Evolutionary conservation across 37 sponge, comb jelly and placozoan genomes (phyloP), one percentile per base, ranked within the genome.

Genomic region (Halichondria panicea): DNA sequence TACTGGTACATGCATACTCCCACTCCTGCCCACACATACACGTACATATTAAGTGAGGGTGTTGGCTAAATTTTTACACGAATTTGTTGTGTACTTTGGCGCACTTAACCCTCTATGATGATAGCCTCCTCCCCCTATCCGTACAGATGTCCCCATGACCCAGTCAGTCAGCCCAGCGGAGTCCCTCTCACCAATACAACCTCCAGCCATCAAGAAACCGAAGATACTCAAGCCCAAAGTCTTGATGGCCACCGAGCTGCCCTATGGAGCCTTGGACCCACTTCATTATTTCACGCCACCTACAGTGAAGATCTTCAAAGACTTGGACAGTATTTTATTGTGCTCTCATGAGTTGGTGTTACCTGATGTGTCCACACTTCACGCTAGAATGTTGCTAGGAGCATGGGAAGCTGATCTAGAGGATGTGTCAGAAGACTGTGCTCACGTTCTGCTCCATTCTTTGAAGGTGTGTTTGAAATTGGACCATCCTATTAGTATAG

Each of bases 371-470:
- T 3, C 83, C 31, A 87, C 77, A 7, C 68, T 94, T 3, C 91
- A 89, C 52, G 60, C 78, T 15, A 40, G 95, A 48, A 87, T 89
- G 87, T 75, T 94, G 43, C 71, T 90, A 33, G 79, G 67, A 2
- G 91, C 91, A 24, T 94, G 95, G 95, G 95, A 94, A 60, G 68
- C 48, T 24, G 87, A 76, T 13, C 77, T 94, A 44, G 91, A 94
- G 37, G 78, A 43, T 35, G 95, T 87, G 39, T 73, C 62, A 0
- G 78, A 74, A 30, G 88, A 89, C 35, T 66, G 83, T 36, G 88
- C 84, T 2, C 54, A 74, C 7, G 70, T 86, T 9, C 43, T 94
- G 40, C 66, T 64, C 27, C 48, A 76, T 6, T 88, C 95, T 55
- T 39, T 86, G 19, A 62, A 89, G 70, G 94, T 89, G 1, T 55